Conservation (phyloP, 2,113 vertebrate genomes). For the Steatornis caripensis region DNA sequence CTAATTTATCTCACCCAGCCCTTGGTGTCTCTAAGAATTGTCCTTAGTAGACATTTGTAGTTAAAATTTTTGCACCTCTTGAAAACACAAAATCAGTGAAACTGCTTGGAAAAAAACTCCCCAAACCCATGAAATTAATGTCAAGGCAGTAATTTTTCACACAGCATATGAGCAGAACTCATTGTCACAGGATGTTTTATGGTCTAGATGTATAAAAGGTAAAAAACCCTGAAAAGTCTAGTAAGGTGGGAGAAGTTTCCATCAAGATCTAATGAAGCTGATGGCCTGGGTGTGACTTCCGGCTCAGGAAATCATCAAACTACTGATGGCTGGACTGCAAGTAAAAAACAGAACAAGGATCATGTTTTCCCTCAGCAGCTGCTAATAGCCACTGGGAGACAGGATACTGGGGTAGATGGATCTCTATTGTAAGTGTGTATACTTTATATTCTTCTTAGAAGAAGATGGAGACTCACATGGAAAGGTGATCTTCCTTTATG, state of each 20-base stretch:
- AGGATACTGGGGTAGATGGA: background rate
- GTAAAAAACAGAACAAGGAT: background rate
- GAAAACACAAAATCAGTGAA: background rate
- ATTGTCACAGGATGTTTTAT: background rate
- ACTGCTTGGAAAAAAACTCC: background rate
- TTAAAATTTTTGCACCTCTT: background rate
- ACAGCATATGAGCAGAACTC: background rate
- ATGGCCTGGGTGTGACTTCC: background rate
- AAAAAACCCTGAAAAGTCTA: fast-evolving
- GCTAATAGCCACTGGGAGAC: background rate
- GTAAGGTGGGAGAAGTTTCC: background rate
- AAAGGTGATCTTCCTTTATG: background rate
- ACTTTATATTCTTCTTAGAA: background rate
- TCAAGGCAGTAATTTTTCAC: background rate
- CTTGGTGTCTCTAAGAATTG: background rate
- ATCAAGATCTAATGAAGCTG: background rate
- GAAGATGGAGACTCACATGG: background rate
- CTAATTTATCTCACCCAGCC: background rate
- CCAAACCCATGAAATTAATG: background rate
- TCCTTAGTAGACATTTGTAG: background rate
- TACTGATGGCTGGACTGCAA: background rate
- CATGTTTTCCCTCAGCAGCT: background rate
- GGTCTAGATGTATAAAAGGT: background rate
- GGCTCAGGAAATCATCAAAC: background rate
- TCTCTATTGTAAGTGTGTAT: background rate